Conservation (phyloP, 2,113 vertebrate species). For the Fukomys damarensis region DNA sequence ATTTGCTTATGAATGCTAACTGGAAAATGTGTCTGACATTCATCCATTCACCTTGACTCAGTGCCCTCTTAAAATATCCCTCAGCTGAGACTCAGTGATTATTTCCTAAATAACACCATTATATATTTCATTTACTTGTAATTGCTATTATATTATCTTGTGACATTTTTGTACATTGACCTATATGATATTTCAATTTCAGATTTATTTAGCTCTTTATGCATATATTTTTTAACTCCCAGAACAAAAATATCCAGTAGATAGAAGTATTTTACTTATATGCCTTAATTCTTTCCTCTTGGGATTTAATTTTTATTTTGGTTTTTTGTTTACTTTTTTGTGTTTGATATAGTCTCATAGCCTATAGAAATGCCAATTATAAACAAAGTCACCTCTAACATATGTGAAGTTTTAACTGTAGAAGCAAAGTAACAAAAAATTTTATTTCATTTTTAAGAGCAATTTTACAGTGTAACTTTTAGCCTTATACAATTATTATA, state of each 20-base stretch:
- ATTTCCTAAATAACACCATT: background rate
- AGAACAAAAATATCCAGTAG: slow-evolving; percentile 32
- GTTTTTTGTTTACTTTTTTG: slow-evolving; percentile 18
- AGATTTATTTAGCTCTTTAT: slow-evolving; percentile 50
- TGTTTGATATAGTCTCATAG: background rate
- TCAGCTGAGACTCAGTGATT: background rate
- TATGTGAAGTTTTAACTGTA: slow-evolving; percentile 37
- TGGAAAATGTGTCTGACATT: background rate
- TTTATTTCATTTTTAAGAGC: slow-evolving; percentile 33
- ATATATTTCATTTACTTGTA: slow-evolving; percentile 16
- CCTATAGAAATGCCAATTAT: background rate
- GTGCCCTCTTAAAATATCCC: background rate
- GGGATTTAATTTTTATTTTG: background rate
- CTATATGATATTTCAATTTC: slow-evolving; percentile 28
- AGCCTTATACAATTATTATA: slow-evolving; percentile 42
- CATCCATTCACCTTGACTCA: background rate
- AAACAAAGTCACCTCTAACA: background rate
- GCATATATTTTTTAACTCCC: slow-evolving; percentile 5
- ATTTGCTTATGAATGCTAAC: background rate
- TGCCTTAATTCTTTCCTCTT: slow-evolving; percentile 1
- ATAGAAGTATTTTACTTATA: background rate
- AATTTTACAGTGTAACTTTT: slow-evolving; percentile 45
- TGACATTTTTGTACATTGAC: background rate
- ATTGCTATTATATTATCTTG: background rate
- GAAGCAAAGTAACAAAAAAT: slow-evolving; percentile 27